A percentile compares a stretch with the other conserved stretches of the same genome.
Evolutionary conservation across 2,888 invertebrate species (phyloP).

Genomic region (Andrena fulva): DNA sequence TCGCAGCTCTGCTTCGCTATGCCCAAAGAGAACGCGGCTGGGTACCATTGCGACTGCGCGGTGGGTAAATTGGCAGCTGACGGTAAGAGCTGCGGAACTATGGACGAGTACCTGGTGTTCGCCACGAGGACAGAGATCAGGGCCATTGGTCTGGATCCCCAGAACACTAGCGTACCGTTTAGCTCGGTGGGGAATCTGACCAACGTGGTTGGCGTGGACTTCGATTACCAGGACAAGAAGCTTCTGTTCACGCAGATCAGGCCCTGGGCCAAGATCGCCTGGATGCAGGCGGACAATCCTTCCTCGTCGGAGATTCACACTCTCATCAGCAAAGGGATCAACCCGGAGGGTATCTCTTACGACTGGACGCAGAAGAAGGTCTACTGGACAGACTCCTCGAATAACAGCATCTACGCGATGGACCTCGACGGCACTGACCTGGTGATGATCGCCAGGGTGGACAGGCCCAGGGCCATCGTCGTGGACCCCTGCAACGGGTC

Average conservation of each 20-base stretch:
- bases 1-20: constrained; percentile 98
- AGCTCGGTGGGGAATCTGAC: constrained; percentile 93
- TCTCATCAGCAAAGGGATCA: constrained; percentile 92
- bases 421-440: constrained; percentile 94
- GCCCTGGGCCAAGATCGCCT: constrained; percentile 95
- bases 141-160: constrained; percentile 94
- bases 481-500: constrained; percentile 98
- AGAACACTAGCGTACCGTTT: constrained; percentile 93
- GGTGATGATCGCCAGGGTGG: constrained; percentile 96
- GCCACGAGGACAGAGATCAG: constrained; percentile 97
- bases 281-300: constrained; percentile 91
- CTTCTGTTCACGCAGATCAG: constrained; percentile 97
- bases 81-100: constrained; percentile 91
- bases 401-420: constrained; percentile 97
- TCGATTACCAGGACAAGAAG: constrained; percentile 95
- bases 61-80: constrained; percentile 91
- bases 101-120: constrained; percentile 96
- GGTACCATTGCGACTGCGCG: constrained; percentile 95
- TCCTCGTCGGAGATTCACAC: constrained; percentile 88
- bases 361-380: constrained; percentile 99
- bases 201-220: constrained; percentile 98
- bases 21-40: constrained; percentile 88
- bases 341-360: constrained; percentile 97
- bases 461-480: constrained; percentile 97
- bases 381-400: constrained; percentile 98